phyloP scores from a whole-genome alignment of 2,797 vertebrate genomes.

The Pagetopsis macropterus region DNA sequence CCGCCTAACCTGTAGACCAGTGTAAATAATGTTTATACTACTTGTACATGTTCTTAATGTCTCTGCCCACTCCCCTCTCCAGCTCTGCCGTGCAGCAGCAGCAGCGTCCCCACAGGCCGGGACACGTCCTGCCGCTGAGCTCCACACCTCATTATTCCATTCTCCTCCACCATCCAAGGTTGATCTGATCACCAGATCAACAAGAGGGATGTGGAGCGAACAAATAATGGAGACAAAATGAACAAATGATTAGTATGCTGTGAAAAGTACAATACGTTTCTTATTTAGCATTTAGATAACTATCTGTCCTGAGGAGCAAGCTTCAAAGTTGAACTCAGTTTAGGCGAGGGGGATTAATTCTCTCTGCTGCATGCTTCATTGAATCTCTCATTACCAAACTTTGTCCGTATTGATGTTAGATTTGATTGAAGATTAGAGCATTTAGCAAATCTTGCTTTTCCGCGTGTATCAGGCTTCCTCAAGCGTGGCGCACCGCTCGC shows the following conservation, averaged over 20 bases:
- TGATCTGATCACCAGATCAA: conserved; percentile 94
- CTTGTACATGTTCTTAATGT: conserved; percentile 37
- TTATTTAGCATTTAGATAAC: conserved; percentile 99
- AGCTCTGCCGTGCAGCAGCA: conserved; percentile 15
- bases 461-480: conserved; percentile 95
- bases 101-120: conserved; percentile 48
- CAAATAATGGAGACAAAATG: conserved; percentile 96
- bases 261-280: conserved; percentile 99
- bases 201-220: conserved; percentile 92
- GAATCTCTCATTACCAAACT: conserved; percentile 99
- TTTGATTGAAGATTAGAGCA: conserved; percentile 99
- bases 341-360: conserved; percentile 99
- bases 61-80: conserved; percentile 42
- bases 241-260: conserved; percentile 99
- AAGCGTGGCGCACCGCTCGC: conserved; percentile 88
- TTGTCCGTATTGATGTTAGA: conserved; percentile 99
- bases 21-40: conserved; percentile 27
- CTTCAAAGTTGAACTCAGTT: conserved; percentile 99
- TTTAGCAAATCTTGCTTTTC: conserved; percentile 99
- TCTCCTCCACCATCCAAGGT: conserved; percentile 84
- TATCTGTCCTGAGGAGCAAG: conserved; percentile 94
- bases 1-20: conserved; percentile 16
- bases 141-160: conserved; percentile 78
- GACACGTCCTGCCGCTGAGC: conserved; percentile 35
- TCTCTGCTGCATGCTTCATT: conserved; percentile 98